Base-by-base conservation (phyloP, 2,888 invertebrate genomes). In the Clitarchus hookeri region DNA sequence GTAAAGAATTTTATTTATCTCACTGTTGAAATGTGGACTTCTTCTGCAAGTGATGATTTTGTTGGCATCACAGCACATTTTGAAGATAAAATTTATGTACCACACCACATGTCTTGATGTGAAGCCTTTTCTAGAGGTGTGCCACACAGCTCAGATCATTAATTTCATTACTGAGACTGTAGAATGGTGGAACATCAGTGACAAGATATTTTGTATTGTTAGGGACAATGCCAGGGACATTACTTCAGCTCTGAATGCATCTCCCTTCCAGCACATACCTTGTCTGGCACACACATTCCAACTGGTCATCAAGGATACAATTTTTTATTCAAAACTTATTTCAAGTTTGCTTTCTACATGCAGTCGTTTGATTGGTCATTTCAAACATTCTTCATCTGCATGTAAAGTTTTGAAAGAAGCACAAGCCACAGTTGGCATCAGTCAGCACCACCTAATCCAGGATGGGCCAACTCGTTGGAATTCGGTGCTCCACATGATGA, bases 331-430 rank as follows among this genome's bases (percentile, higher is more conserved):
- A n/a, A n/a, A n/a, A n/a, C n/a, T n/a, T n/a, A n/a, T 48, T 48
- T 48, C 48, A 48, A 12, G 48, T 48, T 48, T 48, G 48, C 12
- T 48, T 48, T 48, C 48, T 48, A 83, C 84, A 84, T 84, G 84
- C 44, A 19, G 84, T 19, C 84, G 84, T 23, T 44, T 84, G 44
- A 44, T 84, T 44, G 84, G 84, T 26, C 84, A 84, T 19, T 84
- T 53, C 11, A 84, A 84, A 48, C 48, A 44, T 25, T 84, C 84
- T 1, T 23, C 26, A 3, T 16, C 16, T 36, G 6, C 84, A 0
- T 44, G 13, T 23, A 84, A 84, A 84, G 8, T 84, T 19, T 8
- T 84, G 44, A 84, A 84, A 44, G 26, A 36, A 13, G 8, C 84
- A 4, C 2, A 44, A 44, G 44, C 48, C 48, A 84, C 54, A 26